Evolutionary conservation across 2,113 vertebrate species (phyloP), one percentile per base, ranked within the genome.

Genomic region (Aythya baeri): DNA sequence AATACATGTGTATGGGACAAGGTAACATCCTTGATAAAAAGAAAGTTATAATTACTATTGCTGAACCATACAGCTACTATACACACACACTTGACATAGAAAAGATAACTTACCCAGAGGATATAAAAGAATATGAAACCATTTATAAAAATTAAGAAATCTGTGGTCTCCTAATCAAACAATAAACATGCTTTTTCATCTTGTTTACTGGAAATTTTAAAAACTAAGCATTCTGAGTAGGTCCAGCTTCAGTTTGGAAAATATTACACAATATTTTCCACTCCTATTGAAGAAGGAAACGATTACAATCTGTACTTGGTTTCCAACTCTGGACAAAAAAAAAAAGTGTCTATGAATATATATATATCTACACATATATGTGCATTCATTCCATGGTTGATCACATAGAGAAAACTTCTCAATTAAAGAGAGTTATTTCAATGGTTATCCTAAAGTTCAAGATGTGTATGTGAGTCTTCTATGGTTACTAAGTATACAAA

Each of bases 201-300:
- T 11, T 3, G 25, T n/a, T 76, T 68, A 78, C 66, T 68, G 58
- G 34, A 61, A 95, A 90, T 61, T 72, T 86, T 57, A 68, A 86
- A 95, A 93, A 25, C 14, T 36, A 79, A 81, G 73, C 54, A 92
- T 93, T 84, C 38, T 79, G n/a, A 93, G 57, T 58, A 78, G 44
- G 85, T 84, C 36, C 58, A 94, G 38, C 34, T 78, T 93, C 58
- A 67, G 17, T 86, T 62, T 88, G 73, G 86, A 90, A 86, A 95
- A 78, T 72, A 90, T 65, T 86, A 75, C 49, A 50, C 43, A 88
- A 32, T 65, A 78, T 75, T 93, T 95, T 94, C 82, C 90, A 78
- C 21, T 86, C 43, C 49, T 80, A 86, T 81, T 75, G 46, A 90
- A 91, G 67, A 68, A 86, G 29, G 31, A 93, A 95, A 91, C 52